Evolutionary conservation across 2,113 vertebrate genomes (phyloP).

Genomic region (Nothobranchius kuhntae): DNA sequence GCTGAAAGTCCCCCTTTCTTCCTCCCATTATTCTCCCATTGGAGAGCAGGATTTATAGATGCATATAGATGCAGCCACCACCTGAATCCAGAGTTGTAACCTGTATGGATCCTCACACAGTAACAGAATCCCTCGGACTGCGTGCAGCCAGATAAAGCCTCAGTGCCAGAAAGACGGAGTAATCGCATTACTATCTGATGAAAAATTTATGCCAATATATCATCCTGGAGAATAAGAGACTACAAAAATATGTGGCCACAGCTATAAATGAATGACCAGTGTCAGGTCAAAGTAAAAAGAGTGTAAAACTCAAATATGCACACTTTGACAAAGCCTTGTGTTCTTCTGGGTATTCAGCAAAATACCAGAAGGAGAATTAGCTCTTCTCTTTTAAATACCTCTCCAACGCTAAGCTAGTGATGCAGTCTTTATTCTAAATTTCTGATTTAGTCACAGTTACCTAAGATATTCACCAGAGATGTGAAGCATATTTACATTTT

Average conservation of each 20-base stretch:
- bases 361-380: conserved; percentile 58
- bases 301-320: conserved; percentile 63
- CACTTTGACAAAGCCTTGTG: conserved; percentile 51
- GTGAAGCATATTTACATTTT: conserved; percentile 6
- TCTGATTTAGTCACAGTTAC: conserved; percentile 28
- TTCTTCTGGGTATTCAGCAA: conserved; percentile 67
- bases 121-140: conserved; percentile 80
- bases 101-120: conserved; percentile 73
- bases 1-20: background rate
- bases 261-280: conserved; percentile 81
- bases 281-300: conserved; percentile 69
- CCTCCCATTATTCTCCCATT: conserved; percentile 50
- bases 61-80: conserved; percentile 64
- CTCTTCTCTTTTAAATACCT: conserved; percentile 42
- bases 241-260: conserved; percentile 74
- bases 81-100: conserved; percentile 65
- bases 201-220: conserved; percentile 85
- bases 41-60: conserved; percentile 67
- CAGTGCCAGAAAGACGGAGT: conserved; percentile 79
- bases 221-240: conserved; percentile 80
- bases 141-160: conserved; percentile 73
- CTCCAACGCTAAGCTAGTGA: conserved; percentile 30
- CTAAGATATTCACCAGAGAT: conserved; percentile 33
- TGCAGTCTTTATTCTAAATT: conserved; percentile 11
- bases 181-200: conserved; percentile 84